These are phyloP conservation scores for Ips nitidus DNA, from an alignment of 1,140 invertebrate species.

Conservation along the genomic window DNA sequence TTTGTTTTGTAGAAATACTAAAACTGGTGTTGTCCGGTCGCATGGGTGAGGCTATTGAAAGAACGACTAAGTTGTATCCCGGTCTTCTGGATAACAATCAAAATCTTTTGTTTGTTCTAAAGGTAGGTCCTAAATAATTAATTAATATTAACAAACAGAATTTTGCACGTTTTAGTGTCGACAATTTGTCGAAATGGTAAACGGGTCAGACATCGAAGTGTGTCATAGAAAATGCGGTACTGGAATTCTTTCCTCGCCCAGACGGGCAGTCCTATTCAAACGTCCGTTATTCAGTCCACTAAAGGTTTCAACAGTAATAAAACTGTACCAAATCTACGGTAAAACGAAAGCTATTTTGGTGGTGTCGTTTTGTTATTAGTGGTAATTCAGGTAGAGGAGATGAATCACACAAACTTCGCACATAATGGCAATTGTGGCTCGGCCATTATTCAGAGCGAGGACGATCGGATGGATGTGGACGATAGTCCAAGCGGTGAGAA, in stretches of 20 bases:
- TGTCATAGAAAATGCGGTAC: constrained; percentile 47
- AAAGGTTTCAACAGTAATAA: constrained; percentile 61
- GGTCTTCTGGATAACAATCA: constrained; percentile 85
- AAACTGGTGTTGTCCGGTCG: constrained; percentile 87
- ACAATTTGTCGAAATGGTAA: constrained; percentile 96
- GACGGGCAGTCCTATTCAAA: constrained; percentile 61
- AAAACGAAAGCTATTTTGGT: constrained; percentile 7
- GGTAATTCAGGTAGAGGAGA: constrained; percentile 53
- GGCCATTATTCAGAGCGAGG: constrained; percentile 40
- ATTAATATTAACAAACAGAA: neutral
- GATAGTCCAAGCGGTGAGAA: constrained; percentile 39
- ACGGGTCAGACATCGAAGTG: constrained; percentile 77
- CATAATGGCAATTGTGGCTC: constrained; percentile 53
- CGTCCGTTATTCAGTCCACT: constrained; percentile 74
- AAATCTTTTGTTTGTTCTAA: constrained; percentile 91
- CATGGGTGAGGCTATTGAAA: constrained; percentile 93
- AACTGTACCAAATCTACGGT: constrained; percentile 29
- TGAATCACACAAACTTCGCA: constrained; percentile 58
- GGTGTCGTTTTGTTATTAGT: neutral
- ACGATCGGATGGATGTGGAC: constrained; percentile 61
- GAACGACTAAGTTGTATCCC: constrained; percentile 86
- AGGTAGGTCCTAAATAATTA: constrained; percentile 48
- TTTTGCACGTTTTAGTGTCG: constrained; percentile 62
- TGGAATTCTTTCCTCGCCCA: constrained; percentile 41
- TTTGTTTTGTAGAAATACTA: constrained; percentile 77